These are phyloP conservation scores for Agrotis ipsilon DNA, from an alignment of 2,888 invertebrate genomes.

Conservation along the genomic window DNA sequence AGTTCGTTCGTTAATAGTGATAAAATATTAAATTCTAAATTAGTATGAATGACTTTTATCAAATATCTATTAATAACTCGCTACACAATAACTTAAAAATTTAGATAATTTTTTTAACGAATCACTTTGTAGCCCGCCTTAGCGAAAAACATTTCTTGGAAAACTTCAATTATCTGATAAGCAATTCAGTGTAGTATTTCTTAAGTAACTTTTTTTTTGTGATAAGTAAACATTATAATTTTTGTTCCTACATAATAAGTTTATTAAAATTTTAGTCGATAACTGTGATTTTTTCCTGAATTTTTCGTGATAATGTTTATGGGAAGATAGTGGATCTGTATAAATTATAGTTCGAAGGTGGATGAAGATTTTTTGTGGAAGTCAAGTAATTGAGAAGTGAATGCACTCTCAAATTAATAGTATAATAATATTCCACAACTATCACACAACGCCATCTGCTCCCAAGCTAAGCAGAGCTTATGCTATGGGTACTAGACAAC, in stretches of 20 bases:
- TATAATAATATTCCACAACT: too few relatives aligned
- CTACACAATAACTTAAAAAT: background rate
- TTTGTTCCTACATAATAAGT: slow-evolving; percentile 22
- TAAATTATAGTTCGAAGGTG: too few relatives aligned
- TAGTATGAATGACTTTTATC: too few relatives aligned
- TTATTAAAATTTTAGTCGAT: slow-evolving; percentile 32
- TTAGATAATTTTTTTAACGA: slow-evolving; percentile 10
- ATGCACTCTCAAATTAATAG: too few relatives aligned
- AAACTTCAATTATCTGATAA: slow-evolving; percentile 40
- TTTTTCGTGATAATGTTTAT: background rate
- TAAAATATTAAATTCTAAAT: too few relatives aligned
- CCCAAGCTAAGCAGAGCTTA: too few relatives aligned
- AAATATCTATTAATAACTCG: slow-evolving; percentile 1
- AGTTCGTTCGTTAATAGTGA: too few relatives aligned
- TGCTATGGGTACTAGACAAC: too few relatives aligned
- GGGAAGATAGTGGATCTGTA: background rate
- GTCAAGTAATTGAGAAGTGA: too few relatives aligned
- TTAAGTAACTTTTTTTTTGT: slow-evolving; percentile 42
- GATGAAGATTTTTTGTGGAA: too few relatives aligned
- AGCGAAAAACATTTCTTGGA: slow-evolving; percentile 39
- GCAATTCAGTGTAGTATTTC: slow-evolving; percentile 17
- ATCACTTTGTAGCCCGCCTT: slow-evolving; percentile 21
- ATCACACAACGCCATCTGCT: too few relatives aligned
- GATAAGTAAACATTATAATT: slow-evolving; percentile 18
- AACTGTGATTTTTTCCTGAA: slow-evolving; percentile 33